Base-by-base conservation (phyloP, 2,888 invertebrate genomes). In the Operophtera brumata region DNA sequence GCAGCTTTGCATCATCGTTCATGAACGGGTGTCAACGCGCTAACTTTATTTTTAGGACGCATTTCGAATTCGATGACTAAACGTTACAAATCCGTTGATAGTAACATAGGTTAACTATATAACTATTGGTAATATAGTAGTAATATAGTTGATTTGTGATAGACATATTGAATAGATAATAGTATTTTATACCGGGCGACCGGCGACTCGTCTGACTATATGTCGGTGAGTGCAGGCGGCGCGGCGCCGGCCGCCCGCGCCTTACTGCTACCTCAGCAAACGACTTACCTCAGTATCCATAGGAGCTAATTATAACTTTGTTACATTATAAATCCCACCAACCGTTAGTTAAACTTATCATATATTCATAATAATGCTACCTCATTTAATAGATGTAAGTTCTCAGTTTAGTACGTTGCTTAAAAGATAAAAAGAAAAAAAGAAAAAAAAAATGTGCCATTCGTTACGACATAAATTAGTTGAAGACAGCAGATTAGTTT, bases 241-340 rank as follows among this genome's bases (percentile, higher is more conserved):
- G 51, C 34, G 40, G 39, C 41, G 46, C 49, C 47, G 36, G 45
- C 53, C 59, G 48, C 28, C 48, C 45, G 48, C 54, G 61, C 65
- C 47, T 30, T 30, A 46, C 48, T 58, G 73, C 89, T 88, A 88
- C 89, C 89, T 89, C 88, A 84, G 59, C 65, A 75, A 83, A 84
- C 78, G 67, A 80, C 65, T 73, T 89, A 89, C 89, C 89, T 89
- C 89, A 87, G 82, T 82, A 83, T 77, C 82, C 78, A 82, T 87
- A 87, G 84, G 77, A 77, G 75, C 54, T 62, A 82, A 83, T 9
- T 78, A 77, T 84, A 84, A 82, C 76, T 65, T 79, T 84, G 82
- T 82, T 84, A 82, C 81, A 84, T 65, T 66, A 73, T 86, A 78
- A 80, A 86, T 87, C 89, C 89, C 89, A 89, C 89, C 89, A 87